Conservation (phyloP, 2,888 invertebrate species). For the Saturnia japonica region DNA sequence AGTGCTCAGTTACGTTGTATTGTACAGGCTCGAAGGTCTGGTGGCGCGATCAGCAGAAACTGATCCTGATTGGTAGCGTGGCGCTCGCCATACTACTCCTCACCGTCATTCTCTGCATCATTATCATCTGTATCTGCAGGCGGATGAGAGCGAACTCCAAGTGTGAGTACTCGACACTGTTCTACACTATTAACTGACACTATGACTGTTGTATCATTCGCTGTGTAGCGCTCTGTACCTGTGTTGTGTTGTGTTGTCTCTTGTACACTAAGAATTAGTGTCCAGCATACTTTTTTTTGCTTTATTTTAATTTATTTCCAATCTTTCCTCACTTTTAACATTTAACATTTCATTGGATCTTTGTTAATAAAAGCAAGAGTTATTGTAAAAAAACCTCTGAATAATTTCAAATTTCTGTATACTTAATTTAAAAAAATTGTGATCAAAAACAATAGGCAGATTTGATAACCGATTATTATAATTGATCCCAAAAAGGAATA, state of each 20-base stretch:
- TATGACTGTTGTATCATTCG: not conserved
- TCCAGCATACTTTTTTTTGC: constrained; percentile 1
- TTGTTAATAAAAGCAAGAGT: not conserved
- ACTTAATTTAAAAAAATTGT: not conserved
- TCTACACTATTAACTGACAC: not conserved
- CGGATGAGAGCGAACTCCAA: constrained; percentile 90
- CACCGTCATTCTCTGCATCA: constrained; percentile 90
- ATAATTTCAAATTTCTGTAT: not conserved
- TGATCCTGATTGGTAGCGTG: constrained; percentile 85
- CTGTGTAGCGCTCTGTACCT: not conserved
- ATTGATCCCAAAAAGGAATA: not conserved
- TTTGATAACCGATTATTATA: not conserved
- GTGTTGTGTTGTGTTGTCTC: not conserved
- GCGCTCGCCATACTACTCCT: constrained; percentile 78
- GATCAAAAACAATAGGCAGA: no score
- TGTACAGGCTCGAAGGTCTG: constrained; percentile 86
- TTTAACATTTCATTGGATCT: not conserved
- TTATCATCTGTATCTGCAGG: constrained; percentile 92
- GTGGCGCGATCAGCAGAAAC: constrained; percentile 91
- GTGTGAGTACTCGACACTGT: constrained; percentile 83
- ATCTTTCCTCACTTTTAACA: not conserved
- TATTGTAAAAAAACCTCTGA: not conserved
- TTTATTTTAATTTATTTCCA: not conserved
- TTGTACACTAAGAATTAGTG: not conserved
- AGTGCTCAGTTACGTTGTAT: not conserved